Evolutionary conservation across 2,888 invertebrate genomes (phyloP).

Genomic region (Callyntrura guangdongensis): DNA sequence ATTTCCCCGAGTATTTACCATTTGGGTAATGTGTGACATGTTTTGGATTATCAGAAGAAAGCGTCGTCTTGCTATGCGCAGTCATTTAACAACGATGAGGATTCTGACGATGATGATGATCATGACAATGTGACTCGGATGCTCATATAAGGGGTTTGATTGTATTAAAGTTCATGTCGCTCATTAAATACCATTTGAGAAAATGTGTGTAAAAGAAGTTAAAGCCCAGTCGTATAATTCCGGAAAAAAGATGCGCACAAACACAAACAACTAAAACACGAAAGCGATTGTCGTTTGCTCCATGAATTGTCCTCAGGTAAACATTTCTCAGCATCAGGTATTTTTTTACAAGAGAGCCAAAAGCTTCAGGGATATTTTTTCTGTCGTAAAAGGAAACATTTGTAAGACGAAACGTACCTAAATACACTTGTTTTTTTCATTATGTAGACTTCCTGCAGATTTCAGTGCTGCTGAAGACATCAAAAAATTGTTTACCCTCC

Average conservation of each 20-base stretch:
- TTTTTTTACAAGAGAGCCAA: no score
- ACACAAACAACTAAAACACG: no score
- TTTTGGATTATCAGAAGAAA: not conserved
- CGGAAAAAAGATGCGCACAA: not conserved
- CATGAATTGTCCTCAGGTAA: no score
- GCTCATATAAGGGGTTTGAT: conserved; percentile 32
- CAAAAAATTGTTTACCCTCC: conserved; percentile 15
- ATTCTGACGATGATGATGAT: not conserved
- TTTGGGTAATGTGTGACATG: not conserved
- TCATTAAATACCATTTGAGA: conserved; percentile 36
- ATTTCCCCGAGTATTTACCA: not conserved
- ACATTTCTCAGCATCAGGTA: not conserved
- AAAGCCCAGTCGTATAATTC: not conserved
- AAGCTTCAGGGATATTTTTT: conserved; percentile 1
- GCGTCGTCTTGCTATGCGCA: not conserved
- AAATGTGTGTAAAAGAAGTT: not conserved
- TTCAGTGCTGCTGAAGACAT: conserved; percentile 31
- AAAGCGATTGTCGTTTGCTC: no score
- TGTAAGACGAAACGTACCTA: not conserved
- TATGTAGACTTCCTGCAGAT: conserved; percentile 51
- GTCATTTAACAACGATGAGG: no score
- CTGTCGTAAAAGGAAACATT: conserved; percentile 24
- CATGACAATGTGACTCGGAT: no score
- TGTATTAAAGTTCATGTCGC: conserved; percentile 54
- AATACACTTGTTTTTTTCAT: conserved; percentile 21